A percentile compares a stretch with the other conserved stretches of the same genome.
Evolutionary conservation across 35 echinoderm and acorn worm species (phyloP).

Genomic region (Holothuria glaberrima): DNA sequence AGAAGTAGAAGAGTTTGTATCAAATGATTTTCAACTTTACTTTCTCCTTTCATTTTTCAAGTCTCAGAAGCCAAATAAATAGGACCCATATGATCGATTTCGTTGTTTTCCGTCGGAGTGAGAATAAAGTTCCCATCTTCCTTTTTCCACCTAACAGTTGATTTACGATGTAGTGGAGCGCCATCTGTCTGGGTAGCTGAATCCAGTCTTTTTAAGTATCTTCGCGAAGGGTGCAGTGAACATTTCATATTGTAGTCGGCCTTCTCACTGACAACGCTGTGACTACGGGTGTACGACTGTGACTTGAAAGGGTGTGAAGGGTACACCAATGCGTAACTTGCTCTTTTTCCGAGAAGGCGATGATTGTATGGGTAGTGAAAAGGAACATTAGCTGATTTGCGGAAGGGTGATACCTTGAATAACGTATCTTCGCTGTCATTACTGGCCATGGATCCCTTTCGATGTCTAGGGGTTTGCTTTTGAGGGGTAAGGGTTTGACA

Average conservation of each 20-base stretch:
- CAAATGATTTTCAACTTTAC: too few relatives aligned
- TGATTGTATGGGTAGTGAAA: neutral
- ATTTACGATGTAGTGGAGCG: conserved; percentile 29
- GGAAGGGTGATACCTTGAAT: neutral
- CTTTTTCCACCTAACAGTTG: conserved; percentile 36
- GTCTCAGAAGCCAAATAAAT: conserved; percentile 26
- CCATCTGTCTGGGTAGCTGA: conserved; percentile 32
- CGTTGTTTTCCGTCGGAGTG: conserved; percentile 39
- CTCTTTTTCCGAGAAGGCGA: conserved; percentile 1
- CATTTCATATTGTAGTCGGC: conserved; percentile 40
- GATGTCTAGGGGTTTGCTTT: neutral
- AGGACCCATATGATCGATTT: conserved; percentile 45
- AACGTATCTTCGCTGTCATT: neutral
- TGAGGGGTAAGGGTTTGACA: conserved; percentile 1
- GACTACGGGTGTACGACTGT: neutral
- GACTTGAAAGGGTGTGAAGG: neutral
- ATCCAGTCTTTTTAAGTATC: conserved; percentile 9
- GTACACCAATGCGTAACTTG: conserved; percentile 37
- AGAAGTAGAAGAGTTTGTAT: too few relatives aligned
- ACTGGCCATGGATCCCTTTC: neutral
- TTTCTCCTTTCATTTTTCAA: too few relatives aligned
- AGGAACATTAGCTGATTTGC: neutral
- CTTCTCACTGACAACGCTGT: conserved; percentile 35
- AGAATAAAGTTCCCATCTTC: conserved; percentile 39
- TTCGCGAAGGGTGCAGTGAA: neutral